Percentiles rank a stretch among this genome's conserved stretches.
Evolutionary conservation across 2,888 invertebrate genomes (phyloP).

Genomic region (Synanthedon myopaeformis): DNA sequence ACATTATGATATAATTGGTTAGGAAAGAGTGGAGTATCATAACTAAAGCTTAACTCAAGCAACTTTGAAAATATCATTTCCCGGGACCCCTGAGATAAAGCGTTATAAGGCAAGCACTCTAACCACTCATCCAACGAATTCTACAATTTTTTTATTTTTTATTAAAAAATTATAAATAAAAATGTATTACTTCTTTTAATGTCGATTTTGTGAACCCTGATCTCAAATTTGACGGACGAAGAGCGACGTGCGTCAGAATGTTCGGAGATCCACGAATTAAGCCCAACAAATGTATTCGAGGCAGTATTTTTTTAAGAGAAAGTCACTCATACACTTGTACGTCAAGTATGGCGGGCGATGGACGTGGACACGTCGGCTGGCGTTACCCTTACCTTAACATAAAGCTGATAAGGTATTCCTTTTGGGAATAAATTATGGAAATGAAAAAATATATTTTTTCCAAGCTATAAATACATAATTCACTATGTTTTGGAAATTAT

Average conservation of each 20-base stretch:
- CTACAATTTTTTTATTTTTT: too few species aligned
- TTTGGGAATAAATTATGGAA: slow-evolving; percentile 9
- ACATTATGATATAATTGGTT: too few species aligned
- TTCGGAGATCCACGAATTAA: slow-evolving; percentile 44
- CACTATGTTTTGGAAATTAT: too few species aligned
- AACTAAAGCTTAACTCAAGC: too few species aligned
- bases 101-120: too few species aligned
- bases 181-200: background rate
- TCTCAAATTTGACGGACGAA: slow-evolving; percentile 45
- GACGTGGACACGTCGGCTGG: slow-evolving; percentile 12
- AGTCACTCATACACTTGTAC: background rate
- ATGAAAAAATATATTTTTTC: slow-evolving; percentile 2
- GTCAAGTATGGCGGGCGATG: slow-evolving; percentile 36
- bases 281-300: slow-evolving; percentile 26
- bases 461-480: too few species aligned
- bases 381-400: background rate
- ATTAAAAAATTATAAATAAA: too few species aligned
- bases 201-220: slow-evolving; percentile 32
- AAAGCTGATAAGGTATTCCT: slow-evolving; percentile 8
- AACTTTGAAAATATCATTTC: too few species aligned
- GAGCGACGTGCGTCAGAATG: slow-evolving; percentile 38
- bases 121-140: too few species aligned
- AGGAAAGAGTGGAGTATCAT: too few species aligned
- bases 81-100: too few species aligned
- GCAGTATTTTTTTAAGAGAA: slow-evolving; percentile 31